phyloP scores from a whole-genome alignment of 2,888 invertebrate genomes.

The Cryptocephalus moraei region DNA sequence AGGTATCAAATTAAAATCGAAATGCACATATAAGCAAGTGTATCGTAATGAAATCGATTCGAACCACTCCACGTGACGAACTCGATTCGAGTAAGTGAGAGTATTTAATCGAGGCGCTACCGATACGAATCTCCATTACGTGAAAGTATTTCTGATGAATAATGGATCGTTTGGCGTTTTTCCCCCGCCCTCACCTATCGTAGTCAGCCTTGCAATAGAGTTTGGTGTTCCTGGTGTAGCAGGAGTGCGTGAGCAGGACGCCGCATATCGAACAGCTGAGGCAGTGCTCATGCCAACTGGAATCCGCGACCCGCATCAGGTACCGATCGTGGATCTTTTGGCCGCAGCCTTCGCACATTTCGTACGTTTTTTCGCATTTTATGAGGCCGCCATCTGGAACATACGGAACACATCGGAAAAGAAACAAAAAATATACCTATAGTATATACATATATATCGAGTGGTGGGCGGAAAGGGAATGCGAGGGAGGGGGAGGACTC shows the following conservation, averaged over 20 bases:
- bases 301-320: slow-evolving; percentile 87
- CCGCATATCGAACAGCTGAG: slow-evolving; percentile 92
- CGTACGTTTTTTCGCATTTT: slow-evolving; percentile 71
- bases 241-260: slow-evolving; percentile 80
- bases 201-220: slow-evolving; percentile 96
- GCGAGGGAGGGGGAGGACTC: too few species aligned
- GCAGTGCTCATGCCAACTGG: slow-evolving; percentile 95
- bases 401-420: slow-evolving; percentile 6
- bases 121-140: too few species aligned
- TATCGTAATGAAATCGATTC: too few species aligned
- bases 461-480: too few species aligned
- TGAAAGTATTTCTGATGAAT: too few species aligned
- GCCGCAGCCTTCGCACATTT: slow-evolving; percentile 90
- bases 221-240: slow-evolving; percentile 88
- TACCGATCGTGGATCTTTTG: slow-evolving; percentile 92
- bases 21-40: too few species aligned
- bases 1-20: too few species aligned
- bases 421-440: background rate
- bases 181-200: slow-evolving; percentile 60
- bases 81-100: too few species aligned
- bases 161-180: too few species aligned
- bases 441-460: too few species aligned
- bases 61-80: too few species aligned
- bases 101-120: too few species aligned
- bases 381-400: slow-evolving; percentile 40